These are phyloP conservation scores for Nephila pilipes DNA, from an alignment of 1,140 invertebrate genomes.

Conservation along the genomic window DNA sequence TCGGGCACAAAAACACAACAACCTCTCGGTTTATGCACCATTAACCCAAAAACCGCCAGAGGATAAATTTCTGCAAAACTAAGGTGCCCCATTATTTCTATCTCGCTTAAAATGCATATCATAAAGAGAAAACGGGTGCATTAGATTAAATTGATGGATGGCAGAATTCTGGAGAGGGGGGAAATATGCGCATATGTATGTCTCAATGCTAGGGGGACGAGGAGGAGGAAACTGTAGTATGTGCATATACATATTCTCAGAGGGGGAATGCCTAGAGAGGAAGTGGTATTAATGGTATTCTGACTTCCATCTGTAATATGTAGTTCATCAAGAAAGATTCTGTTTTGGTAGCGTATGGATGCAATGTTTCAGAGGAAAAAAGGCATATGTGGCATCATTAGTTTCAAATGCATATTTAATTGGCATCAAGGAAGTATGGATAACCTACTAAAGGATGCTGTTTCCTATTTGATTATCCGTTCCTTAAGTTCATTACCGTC, in stretches of 20 bases:
- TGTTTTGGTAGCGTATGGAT: not conserved
- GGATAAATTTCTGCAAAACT: constrained; percentile 48
- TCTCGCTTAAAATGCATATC: constrained; percentile 36
- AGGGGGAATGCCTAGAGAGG: not conserved
- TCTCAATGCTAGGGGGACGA: not conserved
- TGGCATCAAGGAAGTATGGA: not conserved
- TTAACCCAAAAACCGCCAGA: constrained; percentile 49
- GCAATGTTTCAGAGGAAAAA: not conserved
- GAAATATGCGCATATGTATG: constrained; percentile 62
- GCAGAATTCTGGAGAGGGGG: not conserved
- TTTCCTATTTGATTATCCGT: not conserved
- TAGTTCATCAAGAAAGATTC: constrained; percentile 15
- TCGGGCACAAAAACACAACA: constrained; percentile 13
- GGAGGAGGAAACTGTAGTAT: not conserved
- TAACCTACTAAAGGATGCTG: not conserved
- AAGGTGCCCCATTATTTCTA: constrained; percentile 48
- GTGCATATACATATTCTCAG: not conserved
- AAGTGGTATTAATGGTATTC: constrained; percentile 58
- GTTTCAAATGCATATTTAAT: not conserved
- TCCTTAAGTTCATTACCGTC: not conserved
- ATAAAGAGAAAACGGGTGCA: constrained; percentile 49
- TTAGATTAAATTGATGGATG: constrained; percentile 73
- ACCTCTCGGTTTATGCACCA: constrained; percentile 55
- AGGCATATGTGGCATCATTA: not conserved
- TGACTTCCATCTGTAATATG: constrained; percentile 36